A percentile compares a stretch with the other conserved stretches of the same genome.
Conservation (phyloP, 2,888 invertebrate genomes). For the Electrophaes corylata region DNA sequence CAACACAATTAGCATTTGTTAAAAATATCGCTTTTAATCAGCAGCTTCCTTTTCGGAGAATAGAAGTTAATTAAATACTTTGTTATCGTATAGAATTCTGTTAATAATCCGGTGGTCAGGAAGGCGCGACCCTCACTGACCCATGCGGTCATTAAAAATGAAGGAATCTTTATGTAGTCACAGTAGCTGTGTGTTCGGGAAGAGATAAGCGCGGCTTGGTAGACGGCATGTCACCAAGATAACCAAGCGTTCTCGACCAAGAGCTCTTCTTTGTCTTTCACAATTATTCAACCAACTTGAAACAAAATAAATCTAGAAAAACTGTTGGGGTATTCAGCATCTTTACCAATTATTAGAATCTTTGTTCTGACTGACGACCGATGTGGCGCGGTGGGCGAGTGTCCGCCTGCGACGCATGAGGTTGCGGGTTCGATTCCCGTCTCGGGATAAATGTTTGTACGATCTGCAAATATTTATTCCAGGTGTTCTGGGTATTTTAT, state of each 20-base stretch:
- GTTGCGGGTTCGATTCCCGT: no score
- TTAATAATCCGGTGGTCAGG: slow-evolving; percentile 55
- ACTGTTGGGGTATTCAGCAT: no score
- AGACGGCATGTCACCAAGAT: slow-evolving; percentile 81
- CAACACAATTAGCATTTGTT: slow-evolving; percentile 21
- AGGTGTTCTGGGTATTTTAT: no score
- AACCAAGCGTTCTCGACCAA: slow-evolving; percentile 45
- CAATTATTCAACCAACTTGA: slow-evolving; percentile 2
- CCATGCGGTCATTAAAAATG: slow-evolving; percentile 64
- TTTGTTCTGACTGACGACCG: no score
- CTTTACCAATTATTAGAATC: no score
- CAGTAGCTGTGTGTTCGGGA: slow-evolving; percentile 54
- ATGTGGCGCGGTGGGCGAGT: no score
- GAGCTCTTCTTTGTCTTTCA: slow-evolving; percentile 38
- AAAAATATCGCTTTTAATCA: slow-evolving; percentile 47
- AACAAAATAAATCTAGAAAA: slow-evolving; percentile 16
- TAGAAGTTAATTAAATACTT: slow-evolving; percentile 62
- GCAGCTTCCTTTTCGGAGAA: slow-evolving; percentile 57
- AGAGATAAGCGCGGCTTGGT: slow-evolving; percentile 56
- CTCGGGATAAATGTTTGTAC: no score
- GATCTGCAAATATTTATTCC: no score
- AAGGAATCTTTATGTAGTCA: slow-evolving; percentile 59
- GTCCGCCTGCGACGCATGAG: no score
- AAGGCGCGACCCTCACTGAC: slow-evolving; percentile 69
- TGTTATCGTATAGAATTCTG: slow-evolving; percentile 55